Conservation (phyloP, 30 jellyfish, hydroid and myxozoan species). For the Hydractinia symbiolongicarpus region DNA sequence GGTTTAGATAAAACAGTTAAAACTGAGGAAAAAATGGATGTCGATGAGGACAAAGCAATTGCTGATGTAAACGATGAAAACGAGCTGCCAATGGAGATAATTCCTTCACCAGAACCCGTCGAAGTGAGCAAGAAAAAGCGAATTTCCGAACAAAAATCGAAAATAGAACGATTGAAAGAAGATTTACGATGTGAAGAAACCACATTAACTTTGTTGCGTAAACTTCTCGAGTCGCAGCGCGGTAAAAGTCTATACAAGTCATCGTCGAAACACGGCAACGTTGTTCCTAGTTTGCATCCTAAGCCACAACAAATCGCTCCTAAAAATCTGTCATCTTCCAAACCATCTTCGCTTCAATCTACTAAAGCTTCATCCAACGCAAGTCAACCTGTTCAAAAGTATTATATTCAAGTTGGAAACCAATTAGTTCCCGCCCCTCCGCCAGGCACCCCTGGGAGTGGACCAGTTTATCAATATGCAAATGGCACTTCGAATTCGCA, state of each 20-base stretch:
- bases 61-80: background rate
- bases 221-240: constrained; percentile 73
- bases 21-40: constrained; percentile 5
- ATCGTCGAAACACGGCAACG: constrained; percentile 41
- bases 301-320: constrained; percentile 51
- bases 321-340: constrained; percentile 30
- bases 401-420: constrained; percentile 87
- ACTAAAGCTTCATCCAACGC: background rate
- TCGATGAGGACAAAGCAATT: background rate
- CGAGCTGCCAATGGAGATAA: background rate
- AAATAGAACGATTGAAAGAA: constrained; percentile 62
- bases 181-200: constrained; percentile 87
- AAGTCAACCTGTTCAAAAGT: constrained; percentile 35
- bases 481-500: constrained; percentile 19
- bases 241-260: constrained; percentile 40
- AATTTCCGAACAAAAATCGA: constrained; percentile 45
- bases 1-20: no score
- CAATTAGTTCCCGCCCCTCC: constrained; percentile 95
- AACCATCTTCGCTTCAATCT: constrained; percentile 41
- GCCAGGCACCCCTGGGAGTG: constrained; percentile 62
- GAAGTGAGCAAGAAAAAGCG: constrained; percentile 35
- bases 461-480: constrained; percentile 52
- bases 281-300: constrained; percentile 67
- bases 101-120: constrained; percentile 8
- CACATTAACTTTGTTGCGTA: constrained; percentile 55